These are phyloP conservation scores for Scomberomorus guttatus DNA, from an alignment of 2,797 vertebrate genomes.

Conservation along the genomic window DNA sequence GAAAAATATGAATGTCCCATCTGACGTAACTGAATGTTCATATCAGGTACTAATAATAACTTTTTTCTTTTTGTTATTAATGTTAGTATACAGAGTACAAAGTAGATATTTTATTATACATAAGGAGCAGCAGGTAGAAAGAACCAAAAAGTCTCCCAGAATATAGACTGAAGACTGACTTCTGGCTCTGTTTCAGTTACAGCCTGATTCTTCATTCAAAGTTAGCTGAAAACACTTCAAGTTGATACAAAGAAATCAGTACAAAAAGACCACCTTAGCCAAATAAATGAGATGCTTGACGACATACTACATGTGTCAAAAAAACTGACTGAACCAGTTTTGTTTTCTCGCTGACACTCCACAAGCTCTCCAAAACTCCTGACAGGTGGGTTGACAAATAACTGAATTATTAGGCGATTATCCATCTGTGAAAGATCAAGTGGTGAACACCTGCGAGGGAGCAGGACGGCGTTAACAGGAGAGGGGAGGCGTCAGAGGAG, in stretches of 20 bases:
- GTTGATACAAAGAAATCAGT: background rate
- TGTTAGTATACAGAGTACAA: too few species aligned
- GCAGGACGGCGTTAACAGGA: background rate
- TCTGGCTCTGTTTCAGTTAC: background rate
- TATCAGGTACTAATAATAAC: background rate
- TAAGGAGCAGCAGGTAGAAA: too few species aligned
- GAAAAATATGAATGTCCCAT: background rate
- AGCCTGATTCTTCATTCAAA: background rate
- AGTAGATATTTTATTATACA: background rate
- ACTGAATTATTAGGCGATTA: background rate
- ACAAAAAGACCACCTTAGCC: background rate
- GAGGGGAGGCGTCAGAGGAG: slow-evolving; percentile 41
- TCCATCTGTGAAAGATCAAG: background rate
- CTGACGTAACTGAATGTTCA: too few species aligned
- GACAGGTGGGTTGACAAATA: background rate
- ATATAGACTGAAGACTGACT: too few species aligned
- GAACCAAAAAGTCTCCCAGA: background rate
- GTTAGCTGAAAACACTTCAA: background rate
- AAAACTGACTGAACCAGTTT: background rate
- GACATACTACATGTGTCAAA: background rate
- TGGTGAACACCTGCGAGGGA: slow-evolving; percentile 19
- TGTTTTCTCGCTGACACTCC: background rate
- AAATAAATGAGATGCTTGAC: background rate
- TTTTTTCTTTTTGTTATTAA: background rate
- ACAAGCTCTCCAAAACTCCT: background rate